Percentiles rank a stretch among this genome's conserved stretches.
Conservation (phyloP, 2,113 vertebrate genomes). For the Petromus typicus region DNA sequence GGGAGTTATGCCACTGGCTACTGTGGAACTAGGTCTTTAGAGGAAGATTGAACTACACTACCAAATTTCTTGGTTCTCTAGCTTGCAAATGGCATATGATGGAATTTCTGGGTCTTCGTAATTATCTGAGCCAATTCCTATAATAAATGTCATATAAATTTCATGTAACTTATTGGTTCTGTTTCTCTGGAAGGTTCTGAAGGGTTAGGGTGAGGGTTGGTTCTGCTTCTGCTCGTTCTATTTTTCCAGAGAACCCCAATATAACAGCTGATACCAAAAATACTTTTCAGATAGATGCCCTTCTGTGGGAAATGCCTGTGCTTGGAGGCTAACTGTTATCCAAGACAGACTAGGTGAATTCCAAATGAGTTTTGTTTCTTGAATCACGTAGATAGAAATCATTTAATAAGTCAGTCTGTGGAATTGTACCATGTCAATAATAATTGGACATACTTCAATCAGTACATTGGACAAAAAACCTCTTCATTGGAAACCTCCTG, state of each 20-base stretch:
- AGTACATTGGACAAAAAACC: conserved; percentile 39
- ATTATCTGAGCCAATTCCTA: background rate
- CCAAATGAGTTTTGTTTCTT: conserved; percentile 31
- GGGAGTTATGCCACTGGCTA: background rate
- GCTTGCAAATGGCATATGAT: background rate
- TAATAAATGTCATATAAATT: background rate
- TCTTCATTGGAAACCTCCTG: background rate
- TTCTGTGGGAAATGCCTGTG: background rate
- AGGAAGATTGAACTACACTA: background rate
- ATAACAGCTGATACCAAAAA: background rate
- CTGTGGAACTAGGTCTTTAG: background rate
- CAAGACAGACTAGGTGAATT: conserved; percentile 13
- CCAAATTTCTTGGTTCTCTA: background rate
- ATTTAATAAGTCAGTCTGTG: conserved; percentile 38
- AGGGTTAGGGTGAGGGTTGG: background rate
- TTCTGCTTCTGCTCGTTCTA: background rate
- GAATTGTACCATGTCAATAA: conserved; percentile 46
- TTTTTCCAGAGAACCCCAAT: background rate
- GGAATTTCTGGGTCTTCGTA: background rate
- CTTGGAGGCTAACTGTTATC: background rate
- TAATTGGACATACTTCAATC: conserved; percentile 68
- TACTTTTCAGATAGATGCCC: background rate
- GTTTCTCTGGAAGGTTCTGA: conserved; percentile 1
- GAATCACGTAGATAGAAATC: background rate
- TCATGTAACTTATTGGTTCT: background rate